A percentile compares a stretch with the other conserved stretches of the same genome.
Conservation (phyloP, 1,140 invertebrate species). For the Philopotamus ludificatus region DNA sequence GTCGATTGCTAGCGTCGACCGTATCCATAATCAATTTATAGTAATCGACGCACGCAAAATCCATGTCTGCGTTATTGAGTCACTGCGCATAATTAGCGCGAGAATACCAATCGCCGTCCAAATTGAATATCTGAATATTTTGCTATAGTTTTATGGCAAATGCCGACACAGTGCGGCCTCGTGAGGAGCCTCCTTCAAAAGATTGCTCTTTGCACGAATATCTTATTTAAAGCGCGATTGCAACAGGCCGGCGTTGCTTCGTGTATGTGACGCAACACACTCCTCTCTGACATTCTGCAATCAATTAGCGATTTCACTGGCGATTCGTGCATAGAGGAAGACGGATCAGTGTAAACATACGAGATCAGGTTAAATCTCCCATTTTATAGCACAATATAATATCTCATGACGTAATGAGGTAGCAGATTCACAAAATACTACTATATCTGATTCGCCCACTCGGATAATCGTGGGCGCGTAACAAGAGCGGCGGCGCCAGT, state of each 20-base stretch:
- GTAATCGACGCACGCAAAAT: too few species aligned
- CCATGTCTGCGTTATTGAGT: background rate
- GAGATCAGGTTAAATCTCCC: too few species aligned
- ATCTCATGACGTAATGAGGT: background rate
- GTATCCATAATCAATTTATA: too few species aligned
- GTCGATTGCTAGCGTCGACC: too few species aligned
- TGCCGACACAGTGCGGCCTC: background rate
- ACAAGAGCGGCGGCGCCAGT: constrained; percentile 21
- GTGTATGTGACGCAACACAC: constrained; percentile 13
- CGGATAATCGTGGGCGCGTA: constrained; percentile 11
- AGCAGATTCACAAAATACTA: background rate
- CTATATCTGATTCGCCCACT: constrained; percentile 4
- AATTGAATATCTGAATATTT: background rate
- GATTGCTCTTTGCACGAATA: background rate
- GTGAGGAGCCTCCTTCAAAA: background rate
- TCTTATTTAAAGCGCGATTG: constrained; percentile 4
- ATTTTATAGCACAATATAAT: background rate
- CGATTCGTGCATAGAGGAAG: background rate
- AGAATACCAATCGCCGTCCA: background rate
- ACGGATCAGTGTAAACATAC: too few species aligned
- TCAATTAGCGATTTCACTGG: constrained; percentile 25
- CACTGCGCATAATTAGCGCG: background rate
- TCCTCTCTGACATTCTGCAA: constrained; percentile 14
- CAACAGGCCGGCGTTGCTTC: constrained; percentile 9
- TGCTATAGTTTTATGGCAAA: background rate